Conservation (phyloP, 2,888 invertebrate genomes). For the Gryllus longicercus region DNA sequence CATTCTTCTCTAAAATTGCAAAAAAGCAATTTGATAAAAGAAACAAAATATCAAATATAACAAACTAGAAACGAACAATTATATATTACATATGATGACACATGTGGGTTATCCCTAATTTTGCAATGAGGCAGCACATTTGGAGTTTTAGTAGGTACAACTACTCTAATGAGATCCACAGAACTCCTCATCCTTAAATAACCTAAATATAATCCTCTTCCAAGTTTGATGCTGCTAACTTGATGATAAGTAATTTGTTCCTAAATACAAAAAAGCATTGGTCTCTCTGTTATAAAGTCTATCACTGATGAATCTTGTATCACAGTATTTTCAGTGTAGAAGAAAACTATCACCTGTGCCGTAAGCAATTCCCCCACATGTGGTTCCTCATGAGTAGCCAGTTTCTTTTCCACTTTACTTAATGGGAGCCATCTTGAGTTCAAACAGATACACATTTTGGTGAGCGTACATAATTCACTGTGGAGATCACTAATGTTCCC, state of each 20-base stretch:
- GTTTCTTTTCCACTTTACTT: conserved; percentile 76
- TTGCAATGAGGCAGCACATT: conserved; percentile 93
- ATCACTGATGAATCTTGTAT: too few species aligned
- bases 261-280: conserved; percentile 43
- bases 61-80: not conserved
- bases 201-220: conserved; percentile 88
- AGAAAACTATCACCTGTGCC: conserved; percentile 58
- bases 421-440: conserved; percentile 92
- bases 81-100: conserved; percentile 73
- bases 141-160: conserved; percentile 88
- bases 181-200: conserved; percentile 96
- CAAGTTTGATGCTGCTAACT: conserved; percentile 76
- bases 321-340: too few species aligned
- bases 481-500: conserved; percentile 87
- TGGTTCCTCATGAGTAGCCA: conserved; percentile 68
- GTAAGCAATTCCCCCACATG: conserved; percentile 80
- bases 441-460: conserved; percentile 84
- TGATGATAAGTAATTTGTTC: conserved; percentile 65
- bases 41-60: not conserved
- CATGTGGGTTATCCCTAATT: conserved; percentile 91
- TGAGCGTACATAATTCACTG: conserved; percentile 74
- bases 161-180: conserved; percentile 88
- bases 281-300: not conserved
- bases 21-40: conserved; percentile 6
- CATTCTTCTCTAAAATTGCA: conserved; percentile 82